phyloP scores from a whole-genome alignment of 30 jellyfish, hydroid and myxozoan genomes.

The Pelagia noctiluca region DNA sequence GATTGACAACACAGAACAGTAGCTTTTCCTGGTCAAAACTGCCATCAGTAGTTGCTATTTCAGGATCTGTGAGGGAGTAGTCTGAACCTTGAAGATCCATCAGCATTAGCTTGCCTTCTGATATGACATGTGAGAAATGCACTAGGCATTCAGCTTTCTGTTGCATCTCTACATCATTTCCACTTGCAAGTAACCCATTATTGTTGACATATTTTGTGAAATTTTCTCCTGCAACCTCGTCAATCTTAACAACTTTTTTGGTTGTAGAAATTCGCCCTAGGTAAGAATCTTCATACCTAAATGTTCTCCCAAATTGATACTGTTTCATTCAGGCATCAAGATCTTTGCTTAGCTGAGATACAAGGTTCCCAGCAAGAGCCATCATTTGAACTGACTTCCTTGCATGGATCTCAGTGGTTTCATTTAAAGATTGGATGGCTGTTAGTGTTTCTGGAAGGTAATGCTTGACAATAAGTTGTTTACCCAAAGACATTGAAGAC shows the following conservation, averaged over 20 bases:
- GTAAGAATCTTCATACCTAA: not conserved
- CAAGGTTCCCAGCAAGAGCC: not conserved
- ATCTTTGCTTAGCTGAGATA: not conserved
- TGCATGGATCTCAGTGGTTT: not conserved
- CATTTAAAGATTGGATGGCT: not conserved
- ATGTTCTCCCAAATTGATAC: not conserved
- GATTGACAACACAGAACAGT: not conserved
- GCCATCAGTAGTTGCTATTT: not conserved
- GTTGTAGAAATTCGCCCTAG: not conserved
- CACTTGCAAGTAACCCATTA: not conserved
- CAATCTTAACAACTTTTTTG: not conserved
- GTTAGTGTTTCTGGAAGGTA: conserved; percentile 14
- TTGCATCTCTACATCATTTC: not conserved
- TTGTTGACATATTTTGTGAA: not conserved
- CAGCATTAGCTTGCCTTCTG: not conserved
- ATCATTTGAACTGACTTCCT: not conserved
- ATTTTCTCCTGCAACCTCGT: not conserved
- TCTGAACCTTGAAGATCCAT: not conserved
- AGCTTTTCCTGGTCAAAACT: not conserved
- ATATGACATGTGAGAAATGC: not conserved
- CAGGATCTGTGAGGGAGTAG: not conserved
- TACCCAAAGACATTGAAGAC: not conserved
- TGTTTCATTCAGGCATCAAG: not conserved
- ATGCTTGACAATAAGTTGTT: not conserved
- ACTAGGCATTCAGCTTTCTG: not conserved